Base-by-base conservation (phyloP, 2,888 invertebrate genomes). In the Epicampocera succincta region DNA sequence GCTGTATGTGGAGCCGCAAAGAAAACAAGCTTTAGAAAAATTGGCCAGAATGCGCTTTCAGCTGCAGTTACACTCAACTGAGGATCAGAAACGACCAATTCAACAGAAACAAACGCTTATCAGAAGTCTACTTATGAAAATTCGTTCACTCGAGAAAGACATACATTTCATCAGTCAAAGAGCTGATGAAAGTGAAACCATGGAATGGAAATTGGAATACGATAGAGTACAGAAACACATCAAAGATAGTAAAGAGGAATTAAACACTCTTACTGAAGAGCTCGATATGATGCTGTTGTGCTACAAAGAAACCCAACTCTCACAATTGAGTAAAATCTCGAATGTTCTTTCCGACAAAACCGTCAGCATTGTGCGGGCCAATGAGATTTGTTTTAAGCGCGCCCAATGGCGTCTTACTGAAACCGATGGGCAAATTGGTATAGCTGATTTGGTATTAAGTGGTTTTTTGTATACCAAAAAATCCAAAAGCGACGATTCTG, bases 371-470 rank as follows among this genome's bases (percentile, higher is more conserved):
- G 96, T 97, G 29, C 93, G 98, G 42, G 94, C 95, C 1, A 96
- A 96, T 86, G 97, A 99, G 92, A 99, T 99, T 87, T 99, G 98
- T 91, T 99, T 99, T 91, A 98, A 99, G 91, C 97, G 98, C 87
- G 99, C 99, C 4, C 96, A 98, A 88, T 99, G 99, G 99, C 92
- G 99, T 46, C 93, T 99, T 84, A 99, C 99, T 0, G 99, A 99
- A 90, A 95, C 96, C 0, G 99, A 99, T 91, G 99, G 99, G 0
- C 99, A 99, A 91, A 94, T 99, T 71, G 99, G 99, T 78, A 97
- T 99, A 84, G 97, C 99, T 0, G 99, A 99, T 92, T 93, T 99
- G 77, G 95, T 98, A 74, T 93, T 99, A 3, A 96, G 97, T 74
- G 99, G 98, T 90, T 99, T 99, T 91, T 92, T 99, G 93, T 98